A percentile compares a stretch with the other conserved stretches of the same genome.
Evolutionary conservation across 2,113 vertebrate species (phyloP).

Genomic region (Nicator chloris): DNA sequence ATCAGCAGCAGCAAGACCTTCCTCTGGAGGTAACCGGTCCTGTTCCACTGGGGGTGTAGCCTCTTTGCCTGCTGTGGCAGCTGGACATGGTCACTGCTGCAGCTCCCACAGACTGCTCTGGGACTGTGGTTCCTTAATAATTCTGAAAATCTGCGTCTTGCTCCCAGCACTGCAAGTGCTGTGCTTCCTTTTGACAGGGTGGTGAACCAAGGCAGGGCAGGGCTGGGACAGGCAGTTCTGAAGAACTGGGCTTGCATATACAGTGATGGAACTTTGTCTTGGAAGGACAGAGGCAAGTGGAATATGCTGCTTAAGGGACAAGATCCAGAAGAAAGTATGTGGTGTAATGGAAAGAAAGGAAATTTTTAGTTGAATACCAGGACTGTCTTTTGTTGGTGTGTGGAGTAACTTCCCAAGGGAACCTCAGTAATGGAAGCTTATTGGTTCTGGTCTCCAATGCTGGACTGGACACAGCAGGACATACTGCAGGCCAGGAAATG

Average conservation of each 20-base stretch:
- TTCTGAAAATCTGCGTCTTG: neutral
- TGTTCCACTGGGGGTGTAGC: rapidly evolving
- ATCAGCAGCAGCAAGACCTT: neutral
- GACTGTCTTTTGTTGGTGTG: neutral
- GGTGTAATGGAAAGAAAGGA: neutral
- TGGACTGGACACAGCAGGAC: neutral
- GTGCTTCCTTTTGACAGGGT: neutral
- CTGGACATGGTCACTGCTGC: neutral
- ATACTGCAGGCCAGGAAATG: neutral
- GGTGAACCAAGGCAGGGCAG: neutral
- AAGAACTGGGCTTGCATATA: neutral
- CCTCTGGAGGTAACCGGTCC: neutral
- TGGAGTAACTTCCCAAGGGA: neutral
- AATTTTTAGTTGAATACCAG: neutral
- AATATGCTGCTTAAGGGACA: neutral
- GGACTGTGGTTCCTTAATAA: neutral
- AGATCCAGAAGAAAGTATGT: neutral
- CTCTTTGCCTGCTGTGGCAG: neutral
- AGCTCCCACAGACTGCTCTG: neutral
- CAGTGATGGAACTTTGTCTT: neutral
- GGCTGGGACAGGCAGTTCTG: neutral
- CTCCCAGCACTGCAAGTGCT: neutral
- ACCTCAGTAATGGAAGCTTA: neutral
- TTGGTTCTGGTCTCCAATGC: neutral
- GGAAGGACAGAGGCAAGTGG: neutral